Evolutionary conservation across 2,113 vertebrate species (phyloP), one percentile per base, ranked within the genome.

Genomic region (Centropus unirufus): DNA sequence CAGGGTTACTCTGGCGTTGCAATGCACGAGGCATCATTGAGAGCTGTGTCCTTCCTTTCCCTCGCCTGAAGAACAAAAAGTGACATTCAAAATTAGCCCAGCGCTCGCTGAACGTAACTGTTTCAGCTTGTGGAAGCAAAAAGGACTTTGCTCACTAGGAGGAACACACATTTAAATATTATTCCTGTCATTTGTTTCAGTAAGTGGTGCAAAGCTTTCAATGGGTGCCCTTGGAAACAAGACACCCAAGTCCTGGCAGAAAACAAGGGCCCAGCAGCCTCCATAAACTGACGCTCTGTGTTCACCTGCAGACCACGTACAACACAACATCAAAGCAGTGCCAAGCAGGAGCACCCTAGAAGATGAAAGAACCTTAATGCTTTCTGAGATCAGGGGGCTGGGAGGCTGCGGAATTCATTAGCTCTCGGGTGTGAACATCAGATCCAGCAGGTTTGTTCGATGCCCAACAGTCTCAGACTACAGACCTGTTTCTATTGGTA

Each of bases 21-120:
- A 99, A 96, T 0, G 99, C 98, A 0, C 99, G 99, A 5, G 99
- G 99, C 83, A 99, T 96, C 89, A 99, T 95, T 1, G 99, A 98
- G 7, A 99, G 97, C 97, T 99, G 99, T 1, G 99, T 99, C 94
- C 99, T 98, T 21, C 99, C 99, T 97, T 98, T 99, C 15, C 99
- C 99, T 64, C 99, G 98, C 94, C 99, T 94, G 88, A 4, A 95
- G 95, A 73, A 24, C 51, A n/a, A 76, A 36, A 73, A 89, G 46
- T 2, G 7, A 42, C n/a, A 6, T 6, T 57, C 11, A 12, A 55
- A 61, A 34, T 40, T 5, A 61, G 4, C 58, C 22, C 29, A 18
- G 24, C 8, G 46, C 66, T 52, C 62, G 46, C 6, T 47, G 36
- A 64, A 40, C 36, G 11, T 3, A 12, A 24, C 36, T 18, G 14